Evolutionary conservation across 2,113 vertebrate species (phyloP), one percentile per base, ranked within the genome.

Genomic region (Carettochelys insculpta): DNA sequence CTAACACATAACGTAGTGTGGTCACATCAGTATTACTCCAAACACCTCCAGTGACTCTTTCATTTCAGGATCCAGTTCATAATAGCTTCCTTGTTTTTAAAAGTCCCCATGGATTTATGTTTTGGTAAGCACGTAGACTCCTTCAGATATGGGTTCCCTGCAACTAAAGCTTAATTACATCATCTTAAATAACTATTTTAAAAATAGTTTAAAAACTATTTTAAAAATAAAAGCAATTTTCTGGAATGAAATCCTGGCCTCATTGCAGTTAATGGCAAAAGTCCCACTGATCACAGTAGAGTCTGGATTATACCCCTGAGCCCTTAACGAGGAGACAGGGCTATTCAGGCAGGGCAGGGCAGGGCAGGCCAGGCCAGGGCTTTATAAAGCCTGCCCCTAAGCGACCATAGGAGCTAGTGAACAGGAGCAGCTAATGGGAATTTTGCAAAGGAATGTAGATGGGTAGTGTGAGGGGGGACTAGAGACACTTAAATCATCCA

Each of bases 1-100:
- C 78, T 52, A 93, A 68, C n/a, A 65, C 0, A 0, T 20, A 95
- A 81, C 76, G 86, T 90, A 89, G 54, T 27, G 68, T 81, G 90
- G 87, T 90, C 95, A 94, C 90, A 92, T 84, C 83, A 92, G 52
- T 89, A 17, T 83, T 85, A 77, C 81, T 52, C 89, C 90, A 65
- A 89, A 71, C 81, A 87, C 13, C 45, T 95, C 29, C 41, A 27
- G 85, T 89, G 79, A 90, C 77, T 96, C 90, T 68, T 88, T 51
- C 84, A 51, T 81, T 85, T 76, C 92, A 78, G 8, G 71, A 75
- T 88, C 82, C 31, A 56, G 45, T 82, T 92, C 81, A 80, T 52
- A 71, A 58, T 94, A 92, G 22, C 5, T 11, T 4, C 54, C 14
- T 25, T 11, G 61, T 65, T 92, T 93, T 12, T 79, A 92, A 92